Percentiles rank a stretch among this genome's conserved stretches.
Conservation (phyloP, 2,797 vertebrate genomes). For the Lithobates sylvaticus region DNA sequence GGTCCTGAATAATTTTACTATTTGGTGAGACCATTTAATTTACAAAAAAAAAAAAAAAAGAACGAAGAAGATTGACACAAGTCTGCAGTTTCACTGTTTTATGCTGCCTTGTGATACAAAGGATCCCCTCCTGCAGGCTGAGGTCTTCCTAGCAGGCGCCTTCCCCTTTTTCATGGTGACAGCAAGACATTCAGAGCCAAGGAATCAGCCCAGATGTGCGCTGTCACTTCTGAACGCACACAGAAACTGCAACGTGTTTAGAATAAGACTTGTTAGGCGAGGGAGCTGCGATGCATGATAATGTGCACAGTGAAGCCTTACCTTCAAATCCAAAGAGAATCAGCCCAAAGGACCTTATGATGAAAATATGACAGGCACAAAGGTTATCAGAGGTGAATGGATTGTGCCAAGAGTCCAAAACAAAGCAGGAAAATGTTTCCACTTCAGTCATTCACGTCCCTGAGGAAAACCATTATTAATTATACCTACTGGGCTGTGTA, state of each 20-base stretch:
- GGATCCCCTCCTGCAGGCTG: neutral
- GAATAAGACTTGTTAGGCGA: slow-evolving; percentile 18
- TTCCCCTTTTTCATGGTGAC: neutral
- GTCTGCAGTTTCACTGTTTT: neutral
- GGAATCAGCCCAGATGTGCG: slow-evolving; percentile 17
- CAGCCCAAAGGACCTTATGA: slow-evolving; percentile 15
- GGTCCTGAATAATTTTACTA: too few relatives aligned
- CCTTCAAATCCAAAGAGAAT: slow-evolving; percentile 24
- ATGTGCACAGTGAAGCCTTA: slow-evolving; percentile 27
- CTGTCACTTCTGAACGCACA: neutral
- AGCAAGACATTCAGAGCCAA: neutral
- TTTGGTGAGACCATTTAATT: too few relatives aligned
- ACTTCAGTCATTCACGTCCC: neutral
- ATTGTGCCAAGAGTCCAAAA: neutral
- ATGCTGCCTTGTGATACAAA: neutral
- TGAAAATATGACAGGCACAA: slow-evolving; percentile 14
- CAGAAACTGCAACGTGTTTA: slow-evolving; percentile 20
- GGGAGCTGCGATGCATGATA: slow-evolving; percentile 20
- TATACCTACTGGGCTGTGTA: neutral
- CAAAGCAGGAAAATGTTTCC: neutral
- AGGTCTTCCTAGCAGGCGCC: neutral
- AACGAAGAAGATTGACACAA: neutral
- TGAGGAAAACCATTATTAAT: neutral
- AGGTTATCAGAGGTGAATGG: slow-evolving; percentile 35
- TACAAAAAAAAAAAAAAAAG: too few relatives aligned